These are phyloP conservation scores for Hippasteria phrygiana DNA, from an alignment of 53 echinoderm and acorn worm genomes.

Conservation along the genomic window DNA sequence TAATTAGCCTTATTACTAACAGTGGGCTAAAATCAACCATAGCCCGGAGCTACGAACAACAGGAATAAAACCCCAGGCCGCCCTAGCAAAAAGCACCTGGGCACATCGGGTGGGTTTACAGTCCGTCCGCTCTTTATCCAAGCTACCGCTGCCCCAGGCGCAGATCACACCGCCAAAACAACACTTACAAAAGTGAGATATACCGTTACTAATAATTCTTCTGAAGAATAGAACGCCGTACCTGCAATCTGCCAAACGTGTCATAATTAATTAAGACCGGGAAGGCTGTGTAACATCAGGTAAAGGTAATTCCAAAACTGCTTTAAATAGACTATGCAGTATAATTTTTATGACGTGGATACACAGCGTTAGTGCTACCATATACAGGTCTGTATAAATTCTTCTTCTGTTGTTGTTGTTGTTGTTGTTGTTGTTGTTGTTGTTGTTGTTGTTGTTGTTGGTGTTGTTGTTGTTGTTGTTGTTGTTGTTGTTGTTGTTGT, in stretches of 20 bases:
- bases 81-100: slow-evolving; percentile 34
- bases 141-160: not conserved
- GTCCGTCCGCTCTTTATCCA: not conserved
- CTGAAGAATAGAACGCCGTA: not conserved
- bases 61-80: slow-evolving; percentile 14
- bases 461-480: no score
- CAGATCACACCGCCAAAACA: not conserved
- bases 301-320: not conserved
- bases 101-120: slow-evolving; percentile 18
- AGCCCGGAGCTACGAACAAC: slow-evolving; percentile 16
- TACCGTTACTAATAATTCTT: slow-evolving; percentile 39
- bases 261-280: slow-evolving; percentile 32
- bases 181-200: slow-evolving; percentile 29
- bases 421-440: no score
- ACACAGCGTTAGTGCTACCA: no score
- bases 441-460: no score
- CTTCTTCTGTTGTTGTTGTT: no score
- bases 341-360: no score
- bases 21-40: slow-evolving; percentile 23
- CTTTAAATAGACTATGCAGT: no score
- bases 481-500: no score
- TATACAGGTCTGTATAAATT: no score
- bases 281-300: slow-evolving; percentile 42
- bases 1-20: slow-evolving; percentile 5
- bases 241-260: slow-evolving; percentile 24